Conservation (phyloP, 2,888 invertebrate genomes). For the Abrostola triplasia region DNA sequence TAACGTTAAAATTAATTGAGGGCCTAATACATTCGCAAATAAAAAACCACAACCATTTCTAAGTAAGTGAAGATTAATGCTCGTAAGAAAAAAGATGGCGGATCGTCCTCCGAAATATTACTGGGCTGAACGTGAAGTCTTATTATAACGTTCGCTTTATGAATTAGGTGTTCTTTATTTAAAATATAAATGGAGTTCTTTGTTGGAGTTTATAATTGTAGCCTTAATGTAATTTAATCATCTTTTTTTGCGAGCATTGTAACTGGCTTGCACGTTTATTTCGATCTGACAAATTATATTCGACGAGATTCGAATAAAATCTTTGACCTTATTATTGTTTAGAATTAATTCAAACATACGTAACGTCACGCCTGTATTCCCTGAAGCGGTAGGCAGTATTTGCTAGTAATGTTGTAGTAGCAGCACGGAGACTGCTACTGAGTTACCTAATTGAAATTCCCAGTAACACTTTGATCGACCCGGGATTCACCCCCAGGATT, state of each 20-base stretch:
- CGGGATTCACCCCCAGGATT: too few species aligned
- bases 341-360: too few species aligned
- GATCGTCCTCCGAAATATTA: slow-evolving; percentile 29
- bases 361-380: too few species aligned
- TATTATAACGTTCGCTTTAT: slow-evolving; percentile 31
- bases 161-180: slow-evolving; percentile 28
- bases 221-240: neutral
- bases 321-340: too few species aligned
- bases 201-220: slow-evolving; percentile 3
- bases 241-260: neutral
- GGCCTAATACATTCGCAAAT: slow-evolving; percentile 32
- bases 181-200: slow-evolving; percentile 10
- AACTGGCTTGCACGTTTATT: neutral
- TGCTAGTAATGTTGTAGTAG: too few species aligned
- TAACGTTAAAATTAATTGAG: slow-evolving; percentile 41
- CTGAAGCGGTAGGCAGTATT: too few species aligned
- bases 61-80: slow-evolving; percentile 57
- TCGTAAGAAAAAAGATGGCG: slow-evolving; percentile 31
- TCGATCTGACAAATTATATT: too few species aligned
- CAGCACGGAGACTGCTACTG: too few species aligned
- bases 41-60: slow-evolving; percentile 48
- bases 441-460: too few species aligned
- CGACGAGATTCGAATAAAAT: too few species aligned
- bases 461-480: too few species aligned
- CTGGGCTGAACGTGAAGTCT: slow-evolving; percentile 16